Evolutionary conservation across 2,113 vertebrate species (phyloP).

Genomic region (Euleptes europaea): DNA sequence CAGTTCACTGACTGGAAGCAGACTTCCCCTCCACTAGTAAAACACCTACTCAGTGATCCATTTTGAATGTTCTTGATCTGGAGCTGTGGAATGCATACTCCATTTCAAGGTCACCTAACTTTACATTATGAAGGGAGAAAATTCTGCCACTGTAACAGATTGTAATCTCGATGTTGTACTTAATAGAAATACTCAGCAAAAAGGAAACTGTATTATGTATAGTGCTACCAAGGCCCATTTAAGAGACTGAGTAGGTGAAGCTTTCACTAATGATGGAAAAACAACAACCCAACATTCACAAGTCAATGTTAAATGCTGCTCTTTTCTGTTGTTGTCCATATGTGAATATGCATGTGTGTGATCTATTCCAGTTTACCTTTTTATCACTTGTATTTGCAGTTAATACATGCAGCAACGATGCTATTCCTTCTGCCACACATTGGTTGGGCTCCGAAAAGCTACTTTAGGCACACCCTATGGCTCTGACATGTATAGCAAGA

Average conservation of each 20-base stretch:
- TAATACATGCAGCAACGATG: background rate
- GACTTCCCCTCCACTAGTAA: constrained; percentile 21
- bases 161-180: background rate
- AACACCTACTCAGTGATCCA: constrained; percentile 14
- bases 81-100: constrained; percentile 5
- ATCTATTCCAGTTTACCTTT: background rate
- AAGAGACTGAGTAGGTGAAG: background rate
- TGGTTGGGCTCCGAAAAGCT: background rate
- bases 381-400: background rate
- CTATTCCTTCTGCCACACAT: background rate
- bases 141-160: background rate
- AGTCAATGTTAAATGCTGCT: background rate
- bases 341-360: background rate
- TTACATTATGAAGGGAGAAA: background rate
- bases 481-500: background rate
- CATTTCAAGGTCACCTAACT: constrained; percentile 5
- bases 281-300: too few species aligned
- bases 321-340: background rate
- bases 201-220: background rate
- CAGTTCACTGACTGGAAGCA: constrained; percentile 9
- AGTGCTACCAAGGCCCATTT: background rate
- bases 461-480: background rate
- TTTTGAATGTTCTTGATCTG: constrained; percentile 5
- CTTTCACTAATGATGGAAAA: background rate
- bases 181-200: background rate